phyloP scores from a whole-genome alignment of 2,888 invertebrate genomes.

The Diloba caeruleocephala region DNA sequence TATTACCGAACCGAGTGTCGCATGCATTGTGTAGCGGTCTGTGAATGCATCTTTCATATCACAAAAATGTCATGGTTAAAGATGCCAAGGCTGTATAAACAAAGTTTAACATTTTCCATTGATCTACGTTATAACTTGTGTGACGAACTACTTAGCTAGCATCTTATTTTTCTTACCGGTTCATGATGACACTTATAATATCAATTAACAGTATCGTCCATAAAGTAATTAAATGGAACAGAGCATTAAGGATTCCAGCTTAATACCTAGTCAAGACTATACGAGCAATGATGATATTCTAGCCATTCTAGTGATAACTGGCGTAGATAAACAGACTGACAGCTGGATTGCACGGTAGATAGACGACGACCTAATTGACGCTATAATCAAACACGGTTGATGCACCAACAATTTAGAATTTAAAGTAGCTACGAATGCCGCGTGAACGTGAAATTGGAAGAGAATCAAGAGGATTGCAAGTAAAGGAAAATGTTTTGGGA shows the following conservation, averaged over 20 bases:
- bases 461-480: slow-evolving; percentile 10
- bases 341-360: slow-evolving; percentile 33
- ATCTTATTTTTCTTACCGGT: not conserved
- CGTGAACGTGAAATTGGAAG: slow-evolving; percentile 21
- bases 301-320: slow-evolving; percentile 43
- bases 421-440: slow-evolving; percentile 15
- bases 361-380: slow-evolving; percentile 42
- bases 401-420: slow-evolving; percentile 27
- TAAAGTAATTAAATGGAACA: slow-evolving; percentile 40
- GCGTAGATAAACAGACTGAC: slow-evolving; percentile 49
- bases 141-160: too few species aligned
- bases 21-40: too few species aligned
- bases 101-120: too few species aligned
- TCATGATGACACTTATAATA: not conserved
- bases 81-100: too few species aligned
- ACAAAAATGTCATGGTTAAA: too few species aligned
- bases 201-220: slow-evolving; percentile 12
- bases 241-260: slow-evolving; percentile 41
- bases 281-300: slow-evolving; percentile 19
- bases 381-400: slow-evolving; percentile 38
- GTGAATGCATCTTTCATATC: too few species aligned
- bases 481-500: slow-evolving; percentile 16
- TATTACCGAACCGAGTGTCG: too few species aligned
- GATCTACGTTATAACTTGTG: too few species aligned
- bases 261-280: slow-evolving; percentile 29